These are phyloP conservation scores for Noctua fimbriata DNA, from an alignment of 2,888 invertebrate genomes.

Conservation along the genomic window DNA sequence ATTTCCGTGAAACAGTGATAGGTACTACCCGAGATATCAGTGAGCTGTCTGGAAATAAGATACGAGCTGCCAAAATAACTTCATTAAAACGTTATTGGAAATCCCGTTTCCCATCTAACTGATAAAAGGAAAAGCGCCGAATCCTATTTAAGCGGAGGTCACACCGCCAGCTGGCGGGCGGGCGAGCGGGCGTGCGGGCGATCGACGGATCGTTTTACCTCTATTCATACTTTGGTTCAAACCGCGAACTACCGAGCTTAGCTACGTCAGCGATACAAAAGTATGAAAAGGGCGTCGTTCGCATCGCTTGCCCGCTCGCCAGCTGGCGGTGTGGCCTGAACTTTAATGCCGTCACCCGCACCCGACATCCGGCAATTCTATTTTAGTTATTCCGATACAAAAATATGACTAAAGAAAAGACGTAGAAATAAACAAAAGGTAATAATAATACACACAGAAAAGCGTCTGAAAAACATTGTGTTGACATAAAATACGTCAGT, in stretches of 20 bases:
- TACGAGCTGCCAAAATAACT: neutral
- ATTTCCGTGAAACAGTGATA: neutral
- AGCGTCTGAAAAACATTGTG: neutral
- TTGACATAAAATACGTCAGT: neutral
- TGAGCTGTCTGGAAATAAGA: neutral
- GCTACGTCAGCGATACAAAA: no score
- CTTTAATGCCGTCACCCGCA: slow-evolving; percentile 2
- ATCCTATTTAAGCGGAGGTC: slow-evolving; percentile 2
- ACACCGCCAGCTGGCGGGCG: no score
- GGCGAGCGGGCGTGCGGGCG: no score
- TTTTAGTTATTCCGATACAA: slow-evolving; percentile 11
- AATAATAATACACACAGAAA: neutral
- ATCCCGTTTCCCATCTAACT: neutral
- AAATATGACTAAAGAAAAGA: neutral
- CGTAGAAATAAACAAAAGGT: slow-evolving; percentile 21
- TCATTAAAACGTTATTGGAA: slow-evolving; percentile 10
- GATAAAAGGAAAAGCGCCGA: slow-evolving; percentile 14
- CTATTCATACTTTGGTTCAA: no score
- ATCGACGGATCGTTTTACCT: no score
- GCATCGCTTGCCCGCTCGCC: no score
- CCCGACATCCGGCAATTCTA: neutral
- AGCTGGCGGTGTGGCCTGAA: no score
- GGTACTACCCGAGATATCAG: neutral
- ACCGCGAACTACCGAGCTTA: no score
- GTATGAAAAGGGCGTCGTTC: no score